These are phyloP conservation scores for Carollia perspicillata DNA, from an alignment of 2,113 vertebrate species.

Conservation along the genomic window DNA sequence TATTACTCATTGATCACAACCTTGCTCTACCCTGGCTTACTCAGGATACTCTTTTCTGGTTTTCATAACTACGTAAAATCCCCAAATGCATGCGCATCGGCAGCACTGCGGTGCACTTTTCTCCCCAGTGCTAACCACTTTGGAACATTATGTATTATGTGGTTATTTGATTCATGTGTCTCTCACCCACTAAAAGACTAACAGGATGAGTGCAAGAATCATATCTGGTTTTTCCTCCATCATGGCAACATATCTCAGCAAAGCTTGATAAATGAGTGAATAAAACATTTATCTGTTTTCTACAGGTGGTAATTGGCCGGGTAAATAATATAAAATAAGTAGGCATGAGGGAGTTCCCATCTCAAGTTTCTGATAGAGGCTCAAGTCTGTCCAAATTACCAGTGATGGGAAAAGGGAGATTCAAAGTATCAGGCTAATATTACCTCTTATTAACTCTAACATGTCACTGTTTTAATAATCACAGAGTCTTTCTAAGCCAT, in stretches of 20 bases:
- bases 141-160: neutral
- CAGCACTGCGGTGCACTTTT: neutral
- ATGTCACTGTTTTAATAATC: neutral
- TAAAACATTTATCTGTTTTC: neutral
- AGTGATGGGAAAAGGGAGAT: neutral
- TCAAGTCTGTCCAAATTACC: neutral
- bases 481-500: neutral
- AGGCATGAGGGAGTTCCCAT: neutral
- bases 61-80: neutral
- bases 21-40: neutral
- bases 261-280: neutral
- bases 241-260: neutral
- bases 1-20: neutral
- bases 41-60: neutral
- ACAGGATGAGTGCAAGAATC: neutral
- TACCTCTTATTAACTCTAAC: neutral
- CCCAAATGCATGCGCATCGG: neutral
- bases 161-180: slow-evolving; percentile 14
- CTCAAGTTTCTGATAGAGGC: neutral
- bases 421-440: neutral
- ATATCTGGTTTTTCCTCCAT: neutral
- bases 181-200: neutral
- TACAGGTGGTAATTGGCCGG: accelerated
- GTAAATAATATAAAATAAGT: neutral
- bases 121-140: neutral